Percentiles rank a stretch among this genome's conserved stretches.
Evolutionary conservation across 2,888 invertebrate genomes (phyloP).

Genomic region (Monoplex corrugatus): DNA sequence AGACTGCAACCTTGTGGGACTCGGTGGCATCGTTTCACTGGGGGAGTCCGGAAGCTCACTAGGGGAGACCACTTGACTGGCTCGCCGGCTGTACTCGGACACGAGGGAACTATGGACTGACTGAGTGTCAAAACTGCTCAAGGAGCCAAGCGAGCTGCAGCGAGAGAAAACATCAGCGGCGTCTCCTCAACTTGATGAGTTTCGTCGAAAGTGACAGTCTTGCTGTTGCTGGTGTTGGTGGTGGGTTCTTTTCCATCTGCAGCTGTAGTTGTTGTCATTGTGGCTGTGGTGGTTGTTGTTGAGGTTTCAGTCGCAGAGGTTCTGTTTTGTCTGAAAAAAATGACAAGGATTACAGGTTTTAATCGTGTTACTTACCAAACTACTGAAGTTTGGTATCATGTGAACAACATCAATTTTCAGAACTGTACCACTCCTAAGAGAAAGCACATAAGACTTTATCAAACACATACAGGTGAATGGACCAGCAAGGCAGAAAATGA

Average conservation of each 20-base stretch:
- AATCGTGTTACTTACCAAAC: too few species aligned
- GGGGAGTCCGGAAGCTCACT: slow-evolving; percentile 96
- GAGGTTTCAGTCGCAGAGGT: not conserved
- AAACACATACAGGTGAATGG: too few species aligned
- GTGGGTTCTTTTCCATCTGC: slow-evolving; percentile 61
- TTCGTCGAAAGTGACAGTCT: slow-evolving; percentile 87
- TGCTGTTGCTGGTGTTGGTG: slow-evolving; percentile 67
- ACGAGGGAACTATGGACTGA: slow-evolving; percentile 85
- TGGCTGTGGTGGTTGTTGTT: not conserved
- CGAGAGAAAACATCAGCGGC: slow-evolving; percentile 97
- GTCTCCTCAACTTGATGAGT: slow-evolving; percentile 92
- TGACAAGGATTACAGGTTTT: too few species aligned
- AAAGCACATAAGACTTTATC: too few species aligned
- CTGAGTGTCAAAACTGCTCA: slow-evolving; percentile 92
- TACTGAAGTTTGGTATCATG: too few species aligned
- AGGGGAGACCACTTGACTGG: slow-evolving; percentile 90
- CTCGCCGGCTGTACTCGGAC: slow-evolving; percentile 83
- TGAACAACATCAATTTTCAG: too few species aligned
- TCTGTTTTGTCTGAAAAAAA: too few species aligned
- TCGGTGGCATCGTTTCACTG: slow-evolving; percentile 88
- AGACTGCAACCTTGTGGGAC: slow-evolving; percentile 64
- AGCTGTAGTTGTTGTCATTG: not conserved
- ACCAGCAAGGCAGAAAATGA: too few species aligned
- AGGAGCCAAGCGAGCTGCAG: slow-evolving; percentile 94
- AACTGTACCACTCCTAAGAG: too few species aligned